Evolutionary conservation across 2,113 vertebrate species (phyloP), one percentile per base, ranked within the genome.

Genomic region (Nothobranchius furzeri): DNA sequence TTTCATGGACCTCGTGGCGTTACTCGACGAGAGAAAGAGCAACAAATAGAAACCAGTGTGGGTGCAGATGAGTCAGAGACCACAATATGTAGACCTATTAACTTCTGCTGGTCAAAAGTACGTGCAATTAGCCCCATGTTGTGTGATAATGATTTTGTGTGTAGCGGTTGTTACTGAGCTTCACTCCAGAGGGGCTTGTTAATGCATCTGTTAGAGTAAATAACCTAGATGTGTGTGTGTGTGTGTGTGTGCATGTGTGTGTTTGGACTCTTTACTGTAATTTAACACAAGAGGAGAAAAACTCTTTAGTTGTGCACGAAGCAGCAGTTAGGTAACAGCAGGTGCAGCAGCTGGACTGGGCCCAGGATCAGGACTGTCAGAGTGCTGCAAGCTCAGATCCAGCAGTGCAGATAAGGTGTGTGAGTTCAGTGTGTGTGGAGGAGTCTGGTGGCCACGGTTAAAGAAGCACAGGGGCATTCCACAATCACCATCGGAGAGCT

Each of bases 41-140:
- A 84, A 78, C 86, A 84, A 83, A 88, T 80, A 86, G 77, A 87
- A 90, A 81, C 73, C 50, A 59, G 78, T 87, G 87, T 90, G 85
- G 86, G 88, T 81, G 82, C 69, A 79, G 74, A 86, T 89, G 89
- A 90, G 87, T 90, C 89, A 90, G 76, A 85, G 83, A 85, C 78
- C 68, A 76, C 62, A 88, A 82, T 81, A 83, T 79, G 73, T 55
- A 80, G 75, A 86, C 75, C 68, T 79, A 76, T 87, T 88, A 82
- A 83, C 75, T 88, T 85, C 58, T 83, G 83, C 56, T 81, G 78
- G 76, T 89, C 84, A 89, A 85, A 81, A 70, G 71, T 78, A 79
- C 70, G 74, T 75, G 64, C 76, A 85, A 86, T 86, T 88, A 82
- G 76, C 76, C 59, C 75, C 52, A 76, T 85, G 76, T 82, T 83